Percentiles rank a stretch among this genome's conserved stretches.
Evolutionary conservation across 2,888 invertebrate species (phyloP).

Genomic region (Callyntrura sp.): DNA sequence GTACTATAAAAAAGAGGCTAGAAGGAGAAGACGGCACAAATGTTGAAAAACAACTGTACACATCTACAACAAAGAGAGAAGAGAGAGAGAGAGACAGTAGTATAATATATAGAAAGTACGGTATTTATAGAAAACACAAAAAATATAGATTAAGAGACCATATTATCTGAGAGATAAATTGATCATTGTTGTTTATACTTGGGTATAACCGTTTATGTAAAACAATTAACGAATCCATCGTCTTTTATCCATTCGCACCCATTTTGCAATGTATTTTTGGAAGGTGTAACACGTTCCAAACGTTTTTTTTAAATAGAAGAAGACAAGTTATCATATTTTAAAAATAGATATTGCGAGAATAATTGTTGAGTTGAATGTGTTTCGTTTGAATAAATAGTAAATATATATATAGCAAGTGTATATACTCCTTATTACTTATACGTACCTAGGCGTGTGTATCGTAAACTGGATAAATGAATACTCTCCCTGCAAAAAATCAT

Average conservation of each 20-base stretch:
- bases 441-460: background rate
- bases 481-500: slow-evolving; percentile 60
- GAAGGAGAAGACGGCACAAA: background rate
- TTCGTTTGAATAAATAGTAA: background rate
- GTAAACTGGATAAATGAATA: background rate
- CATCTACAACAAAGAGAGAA: slow-evolving; percentile 1
- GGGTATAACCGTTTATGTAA: background rate
- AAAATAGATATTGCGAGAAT: no score
- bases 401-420: no score
- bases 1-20: background rate
- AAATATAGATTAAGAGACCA: background rate
- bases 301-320: background rate
- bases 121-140: background rate
- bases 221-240: slow-evolving; percentile 66
- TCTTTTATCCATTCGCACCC: slow-evolving; percentile 59
- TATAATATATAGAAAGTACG: slow-evolving; percentile 1
- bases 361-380: no score
- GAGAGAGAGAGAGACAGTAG: background rate
- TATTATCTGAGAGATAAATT: background rate
- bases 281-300: background rate
- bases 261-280: background rate
- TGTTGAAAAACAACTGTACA: background rate
- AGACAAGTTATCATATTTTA: background rate
- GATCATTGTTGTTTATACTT: background rate
- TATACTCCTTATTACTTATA: no score